phyloP scores from a whole-genome alignment of 2,797 vertebrate genomes.

The Falco cherrug region DNA sequence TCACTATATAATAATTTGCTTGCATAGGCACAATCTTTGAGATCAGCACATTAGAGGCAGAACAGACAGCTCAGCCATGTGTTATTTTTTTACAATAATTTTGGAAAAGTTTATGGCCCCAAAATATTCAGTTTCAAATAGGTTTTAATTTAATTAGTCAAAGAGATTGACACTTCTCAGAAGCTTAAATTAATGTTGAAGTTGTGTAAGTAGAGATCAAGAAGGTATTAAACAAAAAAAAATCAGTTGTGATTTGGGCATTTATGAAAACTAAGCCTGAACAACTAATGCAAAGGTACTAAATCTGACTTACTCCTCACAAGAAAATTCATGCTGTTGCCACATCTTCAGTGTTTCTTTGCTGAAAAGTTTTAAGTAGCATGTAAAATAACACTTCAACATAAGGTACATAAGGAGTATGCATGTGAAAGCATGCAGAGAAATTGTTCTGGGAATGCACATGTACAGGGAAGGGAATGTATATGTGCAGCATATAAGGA shows the following conservation, averaged over 20 bases:
- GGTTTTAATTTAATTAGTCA: constrained; percentile 44
- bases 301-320: constrained; percentile 16
- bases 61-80: neutral
- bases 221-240: neutral
- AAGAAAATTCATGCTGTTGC: neutral
- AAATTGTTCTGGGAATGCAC: neutral
- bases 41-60: neutral
- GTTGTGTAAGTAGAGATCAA: constrained; percentile 32
- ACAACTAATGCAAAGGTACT: neutral
- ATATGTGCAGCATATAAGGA: neutral
- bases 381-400: constrained; percentile 32
- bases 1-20: neutral
- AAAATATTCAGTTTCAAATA: constrained; percentile 42
- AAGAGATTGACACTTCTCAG: constrained; percentile 36
- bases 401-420: neutral
- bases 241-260: neutral
- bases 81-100: neutral
- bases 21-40: constrained; percentile 5
- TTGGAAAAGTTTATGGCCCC: neutral
- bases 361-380: neutral
- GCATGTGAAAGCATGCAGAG: neutral
- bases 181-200: constrained; percentile 35
- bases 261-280: neutral
- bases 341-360: neutral
- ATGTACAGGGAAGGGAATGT: neutral